Conservation (phyloP, 2,888 invertebrate genomes). For the Cataglyphis livida region DNA sequence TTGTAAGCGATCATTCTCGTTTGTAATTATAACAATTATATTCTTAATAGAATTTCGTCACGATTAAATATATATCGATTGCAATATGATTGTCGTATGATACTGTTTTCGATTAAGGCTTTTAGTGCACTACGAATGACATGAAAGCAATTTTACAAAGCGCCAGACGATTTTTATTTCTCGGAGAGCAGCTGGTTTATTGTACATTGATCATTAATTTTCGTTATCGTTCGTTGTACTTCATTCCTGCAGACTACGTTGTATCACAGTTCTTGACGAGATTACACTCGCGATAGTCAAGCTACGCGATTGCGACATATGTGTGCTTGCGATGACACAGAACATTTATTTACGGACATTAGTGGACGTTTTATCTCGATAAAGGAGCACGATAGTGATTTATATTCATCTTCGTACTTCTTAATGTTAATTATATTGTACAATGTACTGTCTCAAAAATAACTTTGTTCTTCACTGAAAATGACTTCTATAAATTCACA, state of each 20-base stretch:
- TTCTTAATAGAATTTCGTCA: constrained; percentile 11
- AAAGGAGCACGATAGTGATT: constrained; percentile 40
- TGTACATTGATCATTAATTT: constrained; percentile 42
- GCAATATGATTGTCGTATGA: constrained; percentile 35
- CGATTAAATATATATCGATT: constrained; percentile 18
- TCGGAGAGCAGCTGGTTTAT: constrained; percentile 17
- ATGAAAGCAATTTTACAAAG: constrained; percentile 49
- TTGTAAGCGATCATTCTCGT: not conserved
- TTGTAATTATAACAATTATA: constrained; percentile 6
- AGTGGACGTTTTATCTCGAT: constrained; percentile 40
- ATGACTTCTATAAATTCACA: constrained; percentile 13
- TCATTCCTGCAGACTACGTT: constrained; percentile 73
- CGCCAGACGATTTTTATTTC: constrained; percentile 26
- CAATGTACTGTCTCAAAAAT: constrained; percentile 34
- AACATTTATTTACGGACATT: constrained; percentile 41
- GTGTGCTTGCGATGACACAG: constrained; percentile 47
- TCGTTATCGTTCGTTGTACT: constrained; percentile 71
- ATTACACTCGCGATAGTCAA: constrained; percentile 58
- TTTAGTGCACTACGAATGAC: constrained; percentile 31
- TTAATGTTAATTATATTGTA: constrained; percentile 20
- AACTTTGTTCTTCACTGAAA: constrained; percentile 1
- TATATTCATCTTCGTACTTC: constrained; percentile 37
- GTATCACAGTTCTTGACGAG: constrained; percentile 73
- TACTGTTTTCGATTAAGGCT: constrained; percentile 22
- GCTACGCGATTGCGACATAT: constrained; percentile 56